Percentiles rank a stretch among this genome's conserved stretches.
These are phyloP conservation scores for Macrochelys suwanniensis DNA, from an alignment of 2,797 vertebrate species.

Conservation along the genomic window DNA sequence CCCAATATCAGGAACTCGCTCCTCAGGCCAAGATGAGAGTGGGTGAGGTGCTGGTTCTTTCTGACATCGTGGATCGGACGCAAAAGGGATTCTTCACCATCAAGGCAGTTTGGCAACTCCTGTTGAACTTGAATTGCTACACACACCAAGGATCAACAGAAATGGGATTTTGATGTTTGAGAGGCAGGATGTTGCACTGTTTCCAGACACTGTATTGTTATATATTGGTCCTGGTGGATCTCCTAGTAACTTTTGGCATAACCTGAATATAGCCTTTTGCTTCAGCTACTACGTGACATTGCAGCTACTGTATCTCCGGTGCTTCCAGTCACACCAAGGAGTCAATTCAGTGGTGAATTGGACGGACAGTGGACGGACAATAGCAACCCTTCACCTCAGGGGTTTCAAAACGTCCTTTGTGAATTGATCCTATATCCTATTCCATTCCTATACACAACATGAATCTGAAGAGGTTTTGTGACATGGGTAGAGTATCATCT, in stretches of 20 bases:
- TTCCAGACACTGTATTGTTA: slow-evolving; percentile 71
- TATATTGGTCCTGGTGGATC: slow-evolving; percentile 68
- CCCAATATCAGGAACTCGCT: slow-evolving; percentile 52
- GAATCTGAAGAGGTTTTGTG: slow-evolving; percentile 31
- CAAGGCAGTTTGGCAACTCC: slow-evolving; percentile 69
- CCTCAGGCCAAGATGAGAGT: slow-evolving; percentile 69
- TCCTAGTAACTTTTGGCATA: slow-evolving; percentile 67
- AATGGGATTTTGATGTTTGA: slow-evolving; percentile 66
- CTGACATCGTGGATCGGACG: slow-evolving; percentile 61
- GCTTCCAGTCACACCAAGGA: slow-evolving; percentile 31
- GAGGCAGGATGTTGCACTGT: slow-evolving; percentile 57
- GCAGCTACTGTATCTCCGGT: slow-evolving; percentile 59
- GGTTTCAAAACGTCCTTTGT: not conserved
- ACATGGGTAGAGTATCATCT: not conserved
- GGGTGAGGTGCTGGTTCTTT: slow-evolving; percentile 68
- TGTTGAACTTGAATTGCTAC: slow-evolving; percentile 64
- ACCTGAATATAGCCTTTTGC: slow-evolving; percentile 55
- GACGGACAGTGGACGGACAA: slow-evolving; percentile 6
- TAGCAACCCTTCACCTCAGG: slow-evolving; percentile 37
- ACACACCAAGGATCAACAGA: slow-evolving; percentile 73
- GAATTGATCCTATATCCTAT: not conserved
- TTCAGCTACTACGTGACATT: slow-evolving; percentile 63
- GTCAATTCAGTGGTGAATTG: slow-evolving; percentile 38
- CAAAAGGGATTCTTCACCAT: slow-evolving; percentile 70
- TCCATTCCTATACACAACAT: slow-evolving; percentile 10